Evolutionary conservation across 2,797 vertebrate species (phyloP), one percentile per base, ranked within the genome.

Genomic region (Darevskia nairensis): DNA sequence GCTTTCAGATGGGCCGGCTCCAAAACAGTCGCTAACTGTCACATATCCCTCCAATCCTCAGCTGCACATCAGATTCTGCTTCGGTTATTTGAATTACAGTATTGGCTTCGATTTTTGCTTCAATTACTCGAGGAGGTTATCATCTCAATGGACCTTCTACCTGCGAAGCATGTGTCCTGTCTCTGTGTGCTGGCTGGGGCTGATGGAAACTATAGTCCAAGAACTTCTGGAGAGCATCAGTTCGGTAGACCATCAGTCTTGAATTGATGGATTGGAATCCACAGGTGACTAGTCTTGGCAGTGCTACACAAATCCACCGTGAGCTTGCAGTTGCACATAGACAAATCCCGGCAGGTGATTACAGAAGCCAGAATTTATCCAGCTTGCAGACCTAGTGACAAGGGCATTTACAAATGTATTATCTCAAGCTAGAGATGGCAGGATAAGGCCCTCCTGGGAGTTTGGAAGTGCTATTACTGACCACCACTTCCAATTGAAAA

Each of bases 401-500:
- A 76, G 13, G 17, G 66, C 15, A 50, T 82, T 87, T 89, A 44
- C 72, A 77, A 5, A 64, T 35, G 35, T 27, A 85, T 85, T 76
- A 61, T 66, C 35, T 39, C 13, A 44, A 77, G 80, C 2, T 50
- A 23, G n/a, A 88, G n/a, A 88, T 77, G 92, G 91, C 87, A 85
- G 79, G 81, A 69, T 59, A 87, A 90, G 86, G 44, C 23, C 35
- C 90, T 93, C 91, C 88, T 0, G 35, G 82, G 94, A 88, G 88
- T 64, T 90, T 89, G 90, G 88, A 89, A 86, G 61, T 86, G 92
- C 86, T 86, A 92, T 93, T 90, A 93, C 89, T 90, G 78, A 39
- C 84, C 93, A 89, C 90, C 92, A 92, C 94, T 91, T 92, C 3
- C 92, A 95, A 94, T 91, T 93, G 92, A 94, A 95, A 78, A 95